These are phyloP conservation scores for Arbacia lixula DNA, from an alignment of 53 echinoderm and acorn worm species.

Conservation along the genomic window DNA sequence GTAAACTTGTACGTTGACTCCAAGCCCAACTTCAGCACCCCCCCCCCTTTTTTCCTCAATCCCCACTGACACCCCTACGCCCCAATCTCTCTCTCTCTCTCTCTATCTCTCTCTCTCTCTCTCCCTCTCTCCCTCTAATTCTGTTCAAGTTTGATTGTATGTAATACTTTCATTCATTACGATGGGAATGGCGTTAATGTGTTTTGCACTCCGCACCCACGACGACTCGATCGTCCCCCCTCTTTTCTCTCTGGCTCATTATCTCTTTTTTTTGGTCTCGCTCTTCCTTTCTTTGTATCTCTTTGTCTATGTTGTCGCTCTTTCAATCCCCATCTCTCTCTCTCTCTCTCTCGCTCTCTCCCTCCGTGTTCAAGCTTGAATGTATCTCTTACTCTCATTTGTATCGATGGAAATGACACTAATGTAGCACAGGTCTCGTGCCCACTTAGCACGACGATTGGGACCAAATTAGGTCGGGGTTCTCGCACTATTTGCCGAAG, in stretches of 20 bases:
- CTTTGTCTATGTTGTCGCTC: background rate
- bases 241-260: background rate
- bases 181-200: too few species aligned
- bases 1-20: too few species aligned
- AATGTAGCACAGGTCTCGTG: too few species aligned
- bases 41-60: background rate
- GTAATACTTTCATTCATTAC: too few species aligned
- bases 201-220: too few species aligned
- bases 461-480: conserved; percentile 4
- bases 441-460: too few species aligned
- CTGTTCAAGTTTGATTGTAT: background rate
- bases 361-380: background rate
- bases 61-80: background rate
- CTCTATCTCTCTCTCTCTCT: background rate
- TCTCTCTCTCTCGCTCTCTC: background rate
- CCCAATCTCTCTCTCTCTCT: background rate
- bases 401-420: too few species aligned
- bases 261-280: background rate
- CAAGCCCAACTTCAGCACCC: too few species aligned
- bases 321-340: background rate
- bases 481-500: conserved; percentile 10
- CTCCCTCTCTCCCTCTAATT: background rate
- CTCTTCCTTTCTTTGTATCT: background rate
- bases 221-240: too few species aligned
- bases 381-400: too few species aligned